These are phyloP conservation scores for Diplodus sargus DNA, from an alignment of 2,797 vertebrate genomes.

Conservation along the genomic window DNA sequence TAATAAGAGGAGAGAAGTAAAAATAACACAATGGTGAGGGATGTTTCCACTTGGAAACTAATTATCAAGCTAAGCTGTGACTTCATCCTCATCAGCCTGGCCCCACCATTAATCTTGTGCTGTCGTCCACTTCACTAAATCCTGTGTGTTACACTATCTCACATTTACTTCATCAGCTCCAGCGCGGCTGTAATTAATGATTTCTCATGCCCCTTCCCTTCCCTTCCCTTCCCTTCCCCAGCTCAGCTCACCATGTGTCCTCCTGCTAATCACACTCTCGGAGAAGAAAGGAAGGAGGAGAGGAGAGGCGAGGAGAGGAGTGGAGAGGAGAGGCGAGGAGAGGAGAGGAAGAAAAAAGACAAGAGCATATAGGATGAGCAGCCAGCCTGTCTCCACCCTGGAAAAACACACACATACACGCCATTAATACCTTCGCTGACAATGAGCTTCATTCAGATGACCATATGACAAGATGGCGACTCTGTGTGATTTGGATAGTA, in stretches of 20 bases:
- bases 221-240: slow-evolving; percentile 82
- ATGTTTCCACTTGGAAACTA: slow-evolving; percentile 87
- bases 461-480: slow-evolving; percentile 85
- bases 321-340: slow-evolving; percentile 34
- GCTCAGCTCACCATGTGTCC: slow-evolving; percentile 85
- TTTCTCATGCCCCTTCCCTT: slow-evolving; percentile 84
- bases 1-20: slow-evolving; percentile 81
- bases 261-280: slow-evolving; percentile 86
- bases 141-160: slow-evolving; percentile 89
- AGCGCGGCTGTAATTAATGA: slow-evolving; percentile 88
- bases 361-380: slow-evolving; percentile 75
- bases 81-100: slow-evolving; percentile 87
- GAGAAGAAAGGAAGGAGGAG: slow-evolving; percentile 65
- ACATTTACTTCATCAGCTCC: slow-evolving; percentile 90
- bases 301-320: slow-evolving; percentile 47
- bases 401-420: slow-evolving; percentile 53
- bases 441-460: slow-evolving; percentile 84
- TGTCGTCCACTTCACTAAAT: slow-evolving; percentile 91
- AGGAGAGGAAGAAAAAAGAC: slow-evolving; percentile 50
- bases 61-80: slow-evolving; percentile 89
- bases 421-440: slow-evolving; percentile 81
- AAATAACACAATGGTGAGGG: slow-evolving; percentile 85
- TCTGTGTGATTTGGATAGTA: slow-evolving; percentile 83
- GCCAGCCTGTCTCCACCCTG: slow-evolving; percentile 75
- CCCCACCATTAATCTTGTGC: slow-evolving; percentile 89